These are phyloP conservation scores for Spisula solida DNA, from an alignment of 2,888 invertebrate genomes.

Conservation along the genomic window DNA sequence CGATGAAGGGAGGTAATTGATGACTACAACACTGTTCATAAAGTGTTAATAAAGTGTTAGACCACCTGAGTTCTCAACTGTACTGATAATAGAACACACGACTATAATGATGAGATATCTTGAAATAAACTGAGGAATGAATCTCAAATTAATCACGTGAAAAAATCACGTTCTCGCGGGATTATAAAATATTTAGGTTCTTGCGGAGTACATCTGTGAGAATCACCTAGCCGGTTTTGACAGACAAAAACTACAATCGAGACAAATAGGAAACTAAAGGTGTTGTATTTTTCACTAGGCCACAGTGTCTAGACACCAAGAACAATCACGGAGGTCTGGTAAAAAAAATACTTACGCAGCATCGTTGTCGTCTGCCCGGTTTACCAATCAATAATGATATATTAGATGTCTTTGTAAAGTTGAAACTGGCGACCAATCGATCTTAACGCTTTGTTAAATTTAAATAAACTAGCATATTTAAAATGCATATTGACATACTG, in stretches of 20 bases:
- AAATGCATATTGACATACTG: slow-evolving; percentile 45
- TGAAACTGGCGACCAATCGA: background rate
- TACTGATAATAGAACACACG: background rate
- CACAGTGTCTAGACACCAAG: slow-evolving; percentile 45
- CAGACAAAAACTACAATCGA: background rate
- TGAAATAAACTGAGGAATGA: background rate
- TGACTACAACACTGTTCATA: background rate
- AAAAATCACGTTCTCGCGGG: slow-evolving; percentile 8
- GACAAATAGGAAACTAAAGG: slow-evolving; percentile 53
- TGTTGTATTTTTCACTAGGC: slow-evolving; percentile 43
- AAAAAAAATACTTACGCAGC: slow-evolving; percentile 8
- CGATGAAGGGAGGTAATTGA: no score
- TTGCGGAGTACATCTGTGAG: background rate
- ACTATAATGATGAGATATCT: background rate
- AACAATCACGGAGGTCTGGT: slow-evolving; percentile 22
- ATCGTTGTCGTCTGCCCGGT: background rate
- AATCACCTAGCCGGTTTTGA: background rate
- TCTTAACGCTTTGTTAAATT: slow-evolving; percentile 29
- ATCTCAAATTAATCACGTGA: background rate
- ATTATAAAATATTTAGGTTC: slow-evolving; percentile 21
- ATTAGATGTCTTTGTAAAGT: slow-evolving; percentile 16
- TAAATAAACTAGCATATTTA: slow-evolving; percentile 38
- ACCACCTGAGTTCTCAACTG: background rate
- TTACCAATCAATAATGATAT: slow-evolving; percentile 18
- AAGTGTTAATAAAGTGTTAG: background rate